phyloP scores from a whole-genome alignment of 2,888 invertebrate species.

The Apodemia zela region DNA sequence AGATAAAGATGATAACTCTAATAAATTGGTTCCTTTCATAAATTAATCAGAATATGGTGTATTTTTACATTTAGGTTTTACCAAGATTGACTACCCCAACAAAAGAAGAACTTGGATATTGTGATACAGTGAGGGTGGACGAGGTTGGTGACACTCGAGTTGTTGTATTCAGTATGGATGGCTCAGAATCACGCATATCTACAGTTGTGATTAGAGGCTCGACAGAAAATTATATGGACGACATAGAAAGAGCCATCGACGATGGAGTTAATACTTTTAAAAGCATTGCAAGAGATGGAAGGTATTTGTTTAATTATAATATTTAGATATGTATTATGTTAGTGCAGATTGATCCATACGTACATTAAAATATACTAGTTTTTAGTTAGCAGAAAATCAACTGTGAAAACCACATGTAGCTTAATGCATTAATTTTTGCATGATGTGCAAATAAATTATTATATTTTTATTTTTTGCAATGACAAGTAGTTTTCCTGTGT shows the following conservation, averaged over 20 bases:
- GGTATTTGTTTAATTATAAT: conserved; percentile 43
- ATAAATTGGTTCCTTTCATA: no score
- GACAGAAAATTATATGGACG: conserved; percentile 99
- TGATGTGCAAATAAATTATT: no score
- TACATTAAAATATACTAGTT: no score
- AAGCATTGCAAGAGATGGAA: conserved; percentile 88
- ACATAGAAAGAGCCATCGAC: conserved; percentile 98
- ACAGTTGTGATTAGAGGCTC: conserved; percentile 97
- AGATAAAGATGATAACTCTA: no score
- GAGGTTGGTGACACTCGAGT: conserved; percentile 97
- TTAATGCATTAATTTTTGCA: no score
- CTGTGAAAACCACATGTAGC: no score
- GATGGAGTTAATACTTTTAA: conserved; percentile 99
- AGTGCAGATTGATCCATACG: no score
- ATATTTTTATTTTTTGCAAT: no score
- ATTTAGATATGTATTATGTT: background rate
- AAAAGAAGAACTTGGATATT: conserved; percentile 94
- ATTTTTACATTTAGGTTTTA: conserved; percentile 59
- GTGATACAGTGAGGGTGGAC: conserved; percentile 92
- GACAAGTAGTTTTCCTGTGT: no score
- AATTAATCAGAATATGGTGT: no score
- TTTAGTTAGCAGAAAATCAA: no score
- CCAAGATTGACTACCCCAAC: conserved; percentile 88
- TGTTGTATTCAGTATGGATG: conserved; percentile 94
- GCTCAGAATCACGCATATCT: conserved; percentile 91